These are phyloP conservation scores for Sorex maritimensis DNA, from an alignment of 2,797 vertebrate species.

Conservation along the genomic window DNA sequence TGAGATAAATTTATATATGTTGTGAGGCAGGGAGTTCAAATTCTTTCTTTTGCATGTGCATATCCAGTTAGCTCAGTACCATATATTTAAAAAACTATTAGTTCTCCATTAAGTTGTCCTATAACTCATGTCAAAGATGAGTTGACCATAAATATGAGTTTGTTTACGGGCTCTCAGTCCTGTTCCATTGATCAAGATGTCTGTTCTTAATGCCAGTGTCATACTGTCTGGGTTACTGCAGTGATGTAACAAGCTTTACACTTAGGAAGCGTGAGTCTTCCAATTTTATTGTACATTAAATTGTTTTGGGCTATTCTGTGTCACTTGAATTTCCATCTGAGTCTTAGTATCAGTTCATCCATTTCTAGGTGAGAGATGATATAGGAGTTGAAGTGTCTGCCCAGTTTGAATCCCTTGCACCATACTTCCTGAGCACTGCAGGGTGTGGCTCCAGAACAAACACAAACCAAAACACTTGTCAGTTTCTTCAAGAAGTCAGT, in stretches of 20 bases:
- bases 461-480: not conserved
- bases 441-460: too few relatives aligned
- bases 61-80: conserved; percentile 47
- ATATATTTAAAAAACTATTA: conserved; percentile 71
- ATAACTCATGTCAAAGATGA: conserved; percentile 65
- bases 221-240: conserved; percentile 47
- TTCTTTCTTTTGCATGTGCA: conserved; percentile 59
- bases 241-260: conserved; percentile 64
- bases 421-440: too few relatives aligned
- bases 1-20: conserved; percentile 65
- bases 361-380: too few relatives aligned
- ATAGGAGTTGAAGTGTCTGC: too few relatives aligned
- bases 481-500: conserved; percentile 54
- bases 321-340: conserved; percentile 56
- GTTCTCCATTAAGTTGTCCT: conserved; percentile 64
- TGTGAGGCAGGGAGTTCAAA: not conserved
- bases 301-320: conserved; percentile 61
- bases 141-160: conserved; percentile 56
- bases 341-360: not conserved
- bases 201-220: conserved; percentile 33
- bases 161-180: conserved; percentile 57
- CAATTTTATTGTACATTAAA: conserved; percentile 60
- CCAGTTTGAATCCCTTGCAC: too few relatives aligned
- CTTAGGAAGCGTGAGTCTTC: conserved; percentile 52
- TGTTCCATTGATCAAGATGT: conserved; percentile 51